A percentile compares a stretch with the other conserved stretches of the same genome.
phyloP scores from a whole-genome alignment of 2,888 invertebrate species.

The Amorpha juglandis region DNA sequence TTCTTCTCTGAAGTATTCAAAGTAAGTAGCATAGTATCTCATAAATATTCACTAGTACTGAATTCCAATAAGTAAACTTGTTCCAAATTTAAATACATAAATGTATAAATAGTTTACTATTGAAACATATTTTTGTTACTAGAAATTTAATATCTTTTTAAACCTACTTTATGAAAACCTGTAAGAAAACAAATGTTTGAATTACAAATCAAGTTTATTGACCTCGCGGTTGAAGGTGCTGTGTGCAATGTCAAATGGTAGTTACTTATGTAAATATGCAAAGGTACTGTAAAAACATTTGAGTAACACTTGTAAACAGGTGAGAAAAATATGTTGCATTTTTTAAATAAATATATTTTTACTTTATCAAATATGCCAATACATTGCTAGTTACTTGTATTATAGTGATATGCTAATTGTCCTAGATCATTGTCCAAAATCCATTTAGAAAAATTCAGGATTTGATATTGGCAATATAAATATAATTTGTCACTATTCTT shows the following conservation, averaged over 20 bases:
- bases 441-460: too few species aligned
- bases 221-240: background rate
- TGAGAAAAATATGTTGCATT: background rate
- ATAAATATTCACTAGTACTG: background rate
- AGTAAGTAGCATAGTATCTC: slow-evolving; percentile 84
- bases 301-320: background rate
- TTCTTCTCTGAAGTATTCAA: slow-evolving; percentile 99
- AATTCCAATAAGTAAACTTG: background rate
- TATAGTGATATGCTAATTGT: too few species aligned
- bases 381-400: too few species aligned
- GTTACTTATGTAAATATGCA: background rate
- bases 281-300: background rate
- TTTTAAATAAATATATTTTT: background rate
- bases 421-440: too few species aligned
- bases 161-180: background rate
- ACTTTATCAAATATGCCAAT: background rate
- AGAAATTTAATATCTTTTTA: too few species aligned
- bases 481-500: too few species aligned
- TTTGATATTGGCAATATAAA: too few species aligned
- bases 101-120: too few species aligned
- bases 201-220: background rate
- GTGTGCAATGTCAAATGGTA: slow-evolving; percentile 5
- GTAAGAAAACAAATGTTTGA: background rate
- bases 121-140: too few species aligned
- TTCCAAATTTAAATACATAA: background rate